Percentiles rank a stretch among this genome's conserved stretches.
These are phyloP conservation scores for Clunio marinus DNA, from an alignment of 2,888 invertebrate genomes.

Conservation along the genomic window DNA sequence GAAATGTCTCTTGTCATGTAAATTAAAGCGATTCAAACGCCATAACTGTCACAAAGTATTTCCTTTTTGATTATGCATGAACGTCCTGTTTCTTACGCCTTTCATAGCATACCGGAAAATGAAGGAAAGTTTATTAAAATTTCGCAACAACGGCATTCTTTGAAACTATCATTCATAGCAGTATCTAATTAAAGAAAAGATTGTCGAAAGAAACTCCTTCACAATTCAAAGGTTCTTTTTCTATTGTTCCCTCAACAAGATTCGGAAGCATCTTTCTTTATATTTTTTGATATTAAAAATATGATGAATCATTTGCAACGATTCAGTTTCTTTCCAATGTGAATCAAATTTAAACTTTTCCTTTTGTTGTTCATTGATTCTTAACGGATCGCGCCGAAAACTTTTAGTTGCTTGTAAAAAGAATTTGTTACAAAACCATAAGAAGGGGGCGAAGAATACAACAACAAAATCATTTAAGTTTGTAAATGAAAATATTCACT, in stretches of 20 bases:
- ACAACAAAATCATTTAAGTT: no score
- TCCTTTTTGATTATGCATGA: constrained; percentile 29
- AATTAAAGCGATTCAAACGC: constrained; percentile 31
- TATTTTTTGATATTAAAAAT: neutral
- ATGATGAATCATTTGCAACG: neutral
- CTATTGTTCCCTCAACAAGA: neutral
- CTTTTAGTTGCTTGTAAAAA: neutral
- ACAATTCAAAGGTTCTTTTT: neutral
- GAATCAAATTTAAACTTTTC: neutral
- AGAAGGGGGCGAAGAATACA: neutral
- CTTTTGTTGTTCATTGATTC: neutral
- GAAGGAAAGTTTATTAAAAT: no score
- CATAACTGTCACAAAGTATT: constrained; percentile 24
- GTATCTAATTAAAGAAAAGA: no score
- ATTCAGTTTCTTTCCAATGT: no score
- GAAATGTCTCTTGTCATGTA: constrained; percentile 27
- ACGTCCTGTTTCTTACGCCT: constrained; percentile 16
- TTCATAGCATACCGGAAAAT: no score
- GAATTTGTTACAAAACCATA: neutral
- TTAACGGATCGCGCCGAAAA: neutral
- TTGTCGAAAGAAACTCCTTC: neutral
- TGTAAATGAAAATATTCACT: no score
- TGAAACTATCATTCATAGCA: no score
- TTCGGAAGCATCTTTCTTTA: no score
- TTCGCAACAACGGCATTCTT: no score